These are phyloP conservation scores for Rutilus rutilus DNA, from an alignment of 2,113 vertebrate species.

Conservation along the genomic window DNA sequence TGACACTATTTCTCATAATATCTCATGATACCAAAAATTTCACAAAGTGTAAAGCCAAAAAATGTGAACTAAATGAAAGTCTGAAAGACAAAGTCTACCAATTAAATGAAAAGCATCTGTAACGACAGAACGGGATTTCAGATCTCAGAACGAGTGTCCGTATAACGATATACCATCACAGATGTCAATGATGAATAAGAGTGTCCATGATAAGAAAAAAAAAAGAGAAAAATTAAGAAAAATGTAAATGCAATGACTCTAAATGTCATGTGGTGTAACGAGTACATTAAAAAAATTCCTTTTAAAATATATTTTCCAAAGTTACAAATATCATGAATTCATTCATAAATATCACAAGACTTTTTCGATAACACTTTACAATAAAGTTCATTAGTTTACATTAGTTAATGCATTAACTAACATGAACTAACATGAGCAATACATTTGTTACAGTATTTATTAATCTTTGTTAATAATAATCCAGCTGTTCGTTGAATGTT, in stretches of 20 bases:
- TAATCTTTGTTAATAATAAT: too few relatives aligned
- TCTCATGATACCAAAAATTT: conserved; percentile 64
- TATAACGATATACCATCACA: neutral
- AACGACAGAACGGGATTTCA: conserved; percentile 16
- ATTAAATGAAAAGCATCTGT: conserved; percentile 44
- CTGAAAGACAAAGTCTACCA: conserved; percentile 63
- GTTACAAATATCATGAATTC: neutral
- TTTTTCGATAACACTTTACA: too few relatives aligned
- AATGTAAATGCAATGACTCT: neutral
- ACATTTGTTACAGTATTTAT: too few relatives aligned
- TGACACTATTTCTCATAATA: conserved; percentile 59
- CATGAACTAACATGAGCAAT: too few relatives aligned
- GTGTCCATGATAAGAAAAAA: neutral
- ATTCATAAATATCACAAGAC: too few relatives aligned
- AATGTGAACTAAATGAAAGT: conserved; percentile 47
- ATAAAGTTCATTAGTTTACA: too few relatives aligned
- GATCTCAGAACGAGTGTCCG: conserved; percentile 38
- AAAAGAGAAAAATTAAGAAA: neutral
- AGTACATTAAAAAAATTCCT: too few relatives aligned
- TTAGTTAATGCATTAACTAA: too few relatives aligned
- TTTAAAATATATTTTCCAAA: neutral
- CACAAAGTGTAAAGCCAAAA: conserved; percentile 55
- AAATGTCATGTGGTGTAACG: neutral
- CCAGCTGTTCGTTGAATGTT: too few relatives aligned
- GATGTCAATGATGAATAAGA: neutral